Conservation (phyloP, 2,888 invertebrate species). For the Drymonia ruficornis region DNA sequence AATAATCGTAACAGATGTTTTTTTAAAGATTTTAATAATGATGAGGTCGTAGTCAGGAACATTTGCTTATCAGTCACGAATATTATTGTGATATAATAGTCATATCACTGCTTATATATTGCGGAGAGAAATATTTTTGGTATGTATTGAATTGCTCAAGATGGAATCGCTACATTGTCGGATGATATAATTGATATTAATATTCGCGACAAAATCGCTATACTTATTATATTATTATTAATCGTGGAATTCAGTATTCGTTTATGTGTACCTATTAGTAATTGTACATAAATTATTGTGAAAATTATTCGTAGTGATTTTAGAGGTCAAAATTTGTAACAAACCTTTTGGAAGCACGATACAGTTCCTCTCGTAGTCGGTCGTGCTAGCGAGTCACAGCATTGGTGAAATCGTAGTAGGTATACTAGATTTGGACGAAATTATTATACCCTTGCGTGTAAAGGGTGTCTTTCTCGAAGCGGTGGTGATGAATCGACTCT, state of each 20-base stretch:
- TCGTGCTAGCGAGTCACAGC: constrained; percentile 76
- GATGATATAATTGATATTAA: constrained; percentile 58
- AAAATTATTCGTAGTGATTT: constrained; percentile 54
- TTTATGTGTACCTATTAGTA: constrained; percentile 55
- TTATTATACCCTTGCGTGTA: constrained; percentile 33
- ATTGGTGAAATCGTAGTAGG: constrained; percentile 57
- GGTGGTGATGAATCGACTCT: constrained; percentile 46
- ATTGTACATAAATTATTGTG: constrained; percentile 59
- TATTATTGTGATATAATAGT: constrained; percentile 69
- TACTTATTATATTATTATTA: constrained; percentile 45
- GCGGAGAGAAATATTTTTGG: constrained; percentile 72
- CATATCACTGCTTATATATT: constrained; percentile 78
- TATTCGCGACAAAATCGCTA: constrained; percentile 56
- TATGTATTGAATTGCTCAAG: constrained; percentile 80
- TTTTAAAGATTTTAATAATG: constrained; percentile 10
- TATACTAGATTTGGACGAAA: constrained; percentile 39
- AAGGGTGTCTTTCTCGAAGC: constrained; percentile 67
- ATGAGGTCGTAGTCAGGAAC: constrained; percentile 19
- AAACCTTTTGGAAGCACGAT: constrained; percentile 79
- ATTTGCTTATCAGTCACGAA: constrained; percentile 43
- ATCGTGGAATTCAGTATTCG: constrained; percentile 46
- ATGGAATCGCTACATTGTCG: constrained; percentile 59
- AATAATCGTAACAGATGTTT: constrained; percentile 25
- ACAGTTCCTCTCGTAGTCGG: constrained; percentile 81
- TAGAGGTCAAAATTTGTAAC: constrained; percentile 75